Base-by-base conservation (phyloP, 2,797 vertebrate genomes). In the Cirrhinus molitorella region DNA sequence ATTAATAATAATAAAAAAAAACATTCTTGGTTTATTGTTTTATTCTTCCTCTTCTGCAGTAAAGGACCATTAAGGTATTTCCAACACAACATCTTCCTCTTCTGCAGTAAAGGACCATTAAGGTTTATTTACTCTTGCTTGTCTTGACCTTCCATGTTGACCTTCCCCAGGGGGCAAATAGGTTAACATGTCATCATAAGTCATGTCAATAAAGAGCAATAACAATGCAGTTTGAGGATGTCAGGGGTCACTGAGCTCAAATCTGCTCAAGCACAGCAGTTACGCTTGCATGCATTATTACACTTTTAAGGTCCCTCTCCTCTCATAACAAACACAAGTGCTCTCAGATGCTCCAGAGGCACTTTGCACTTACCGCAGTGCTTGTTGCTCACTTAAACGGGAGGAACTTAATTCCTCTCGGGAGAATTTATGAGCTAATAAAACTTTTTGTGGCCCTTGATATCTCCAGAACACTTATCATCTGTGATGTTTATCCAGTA, bases 131-230 rank as follows among this genome's bases (percentile, higher is more conserved):
- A 25, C 40, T 19, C 49, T 6, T 21, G 28, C 51, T n/a, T 37
- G 3, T 19, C 47, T 55, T 63, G 59, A 63, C 14, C 25, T 31
- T 63, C 6, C 14, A 63, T 28, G 25, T 21, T 74, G 51, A 34
- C 31, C 49, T 55, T 74, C 25, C 28, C 28, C 67, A 74, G 80
- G 51, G 81, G 79, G 79, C 80, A 17, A 68, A 83, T 80, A 67
- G 87, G 87, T 90, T 90, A 89, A 87, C 37, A 4, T 80, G 72
- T 61, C 88, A 88, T 90, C 85, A 89, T 87, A 90, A 88, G 59
- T 91, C 85, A 87, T 70, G 73, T 37, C 78, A 77, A 45, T 80
- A 71, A 82, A 67, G 65, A 23, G 55, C 84, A 55, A 40, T 73
- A 61, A 67, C 31, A 61, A 53, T 57, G 75, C 43, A 40, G 40